Percentiles rank a stretch among this genome's conserved stretches.
Evolutionary conservation across 92 coral and sea anemone genomes (phyloP).

Genomic region (Epizoanthus scotinus): DNA sequence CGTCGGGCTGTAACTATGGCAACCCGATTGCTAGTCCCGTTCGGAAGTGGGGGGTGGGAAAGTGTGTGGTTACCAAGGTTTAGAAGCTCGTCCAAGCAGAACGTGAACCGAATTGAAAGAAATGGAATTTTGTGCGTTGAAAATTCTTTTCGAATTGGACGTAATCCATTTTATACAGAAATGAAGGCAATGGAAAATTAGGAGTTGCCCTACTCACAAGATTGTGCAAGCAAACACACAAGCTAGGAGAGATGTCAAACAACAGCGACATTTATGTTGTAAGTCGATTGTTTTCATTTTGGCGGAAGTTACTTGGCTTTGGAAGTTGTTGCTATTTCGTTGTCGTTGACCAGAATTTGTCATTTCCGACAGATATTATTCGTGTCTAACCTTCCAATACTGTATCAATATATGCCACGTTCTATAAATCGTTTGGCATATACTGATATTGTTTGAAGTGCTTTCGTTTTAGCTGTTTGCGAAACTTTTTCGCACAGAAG

Average conservation of each 20-base stretch:
- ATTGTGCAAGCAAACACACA: background rate
- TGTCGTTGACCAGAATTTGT: background rate
- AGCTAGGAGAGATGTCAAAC: background rate
- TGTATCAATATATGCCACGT: background rate
- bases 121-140: background rate
- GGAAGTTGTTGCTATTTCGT: background rate
- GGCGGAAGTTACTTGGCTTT: constrained; percentile 6
- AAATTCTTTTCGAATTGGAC: background rate
- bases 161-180: background rate
- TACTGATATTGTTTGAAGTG: background rate
- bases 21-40: background rate
- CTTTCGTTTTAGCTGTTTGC: background rate
- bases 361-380: constrained; percentile 7
- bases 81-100: background rate
- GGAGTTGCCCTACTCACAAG: background rate
- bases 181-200: background rate
- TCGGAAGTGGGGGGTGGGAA: background rate
- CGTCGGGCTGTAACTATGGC: constrained; percentile 4
- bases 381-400: background rate
- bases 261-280: background rate
- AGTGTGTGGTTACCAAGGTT: constrained; percentile 3
- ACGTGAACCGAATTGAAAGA: too few species aligned
- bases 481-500: background rate
- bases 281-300: background rate
- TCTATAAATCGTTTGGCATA: background rate